Conservation (phyloP, 2,888 invertebrate genomes). For the Sphecodes monilicornis region DNA sequence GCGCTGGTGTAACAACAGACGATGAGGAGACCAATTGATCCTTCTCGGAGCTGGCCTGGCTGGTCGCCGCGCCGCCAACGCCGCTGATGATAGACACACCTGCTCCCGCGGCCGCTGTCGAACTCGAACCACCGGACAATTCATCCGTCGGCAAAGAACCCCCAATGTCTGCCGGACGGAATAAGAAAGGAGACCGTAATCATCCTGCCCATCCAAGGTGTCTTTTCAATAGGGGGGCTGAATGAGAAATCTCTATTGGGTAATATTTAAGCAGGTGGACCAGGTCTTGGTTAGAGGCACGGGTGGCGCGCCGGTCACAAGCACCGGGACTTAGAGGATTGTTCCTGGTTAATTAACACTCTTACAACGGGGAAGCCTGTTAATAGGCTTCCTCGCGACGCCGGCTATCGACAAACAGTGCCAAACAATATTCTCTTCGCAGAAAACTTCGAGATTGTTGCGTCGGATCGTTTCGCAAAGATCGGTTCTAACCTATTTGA, state of each 20-base stretch:
- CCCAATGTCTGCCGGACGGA: conserved; percentile 75
- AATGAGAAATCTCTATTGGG: conserved; percentile 11
- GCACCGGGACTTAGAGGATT: neutral
- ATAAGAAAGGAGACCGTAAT: neutral
- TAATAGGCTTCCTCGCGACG: neutral
- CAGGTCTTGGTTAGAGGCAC: neutral
- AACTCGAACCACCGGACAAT: conserved; percentile 81
- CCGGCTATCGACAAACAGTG: neutral
- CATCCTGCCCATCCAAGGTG: neutral
- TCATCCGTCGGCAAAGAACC: conserved; percentile 82
- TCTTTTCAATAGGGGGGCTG: conserved; percentile 3
- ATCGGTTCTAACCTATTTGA: neutral
- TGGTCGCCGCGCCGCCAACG: conserved; percentile 64
- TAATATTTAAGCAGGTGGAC: conserved; percentile 4
- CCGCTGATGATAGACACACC: conserved; percentile 81
- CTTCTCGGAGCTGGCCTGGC: conserved; percentile 77
- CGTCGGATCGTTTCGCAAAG: neutral
- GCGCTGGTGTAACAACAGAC: conserved; percentile 68
- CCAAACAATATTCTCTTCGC: neutral
- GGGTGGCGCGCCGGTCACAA: neutral
- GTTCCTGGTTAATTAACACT: conserved; percentile 14
- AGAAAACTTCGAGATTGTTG: neutral
- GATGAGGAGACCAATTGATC: conserved; percentile 78
- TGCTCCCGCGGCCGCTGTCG: conserved; percentile 80
- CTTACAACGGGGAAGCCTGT: neutral